Conservation (phyloP, 2,113 vertebrate genomes). For the Leucosticte australis region DNA sequence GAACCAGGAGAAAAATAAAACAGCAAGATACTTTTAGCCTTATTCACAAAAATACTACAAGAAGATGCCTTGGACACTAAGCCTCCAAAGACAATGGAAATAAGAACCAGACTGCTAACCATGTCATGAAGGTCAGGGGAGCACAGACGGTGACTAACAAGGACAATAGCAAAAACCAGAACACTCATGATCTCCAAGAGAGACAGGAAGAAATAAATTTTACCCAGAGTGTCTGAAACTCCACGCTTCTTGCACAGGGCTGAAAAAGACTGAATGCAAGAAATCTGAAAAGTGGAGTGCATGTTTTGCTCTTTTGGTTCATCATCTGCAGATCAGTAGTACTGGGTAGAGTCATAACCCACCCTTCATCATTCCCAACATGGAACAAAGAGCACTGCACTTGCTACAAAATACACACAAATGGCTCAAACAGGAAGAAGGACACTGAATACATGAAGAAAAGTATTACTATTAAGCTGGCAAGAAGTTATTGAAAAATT, state of each 20-base stretch:
- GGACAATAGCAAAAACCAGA: not conserved
- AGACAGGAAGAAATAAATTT: not conserved
- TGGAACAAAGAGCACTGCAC: not conserved
- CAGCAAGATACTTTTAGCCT: not conserved
- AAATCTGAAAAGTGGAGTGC: not conserved
- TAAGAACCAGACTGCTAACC: not conserved
- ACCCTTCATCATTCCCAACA: not conserved
- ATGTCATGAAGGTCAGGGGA: not conserved
- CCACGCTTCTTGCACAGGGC: not conserved
- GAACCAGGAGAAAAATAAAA: not conserved
- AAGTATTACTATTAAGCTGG: not conserved
- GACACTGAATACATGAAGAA: not conserved
- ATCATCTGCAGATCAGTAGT: not conserved
- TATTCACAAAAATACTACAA: not conserved
- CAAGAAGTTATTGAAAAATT: not conserved
- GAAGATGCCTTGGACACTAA: not conserved
- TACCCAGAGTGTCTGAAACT: not conserved
- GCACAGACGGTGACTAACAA: not conserved
- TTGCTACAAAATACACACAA: not conserved
- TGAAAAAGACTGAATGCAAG: not conserved
- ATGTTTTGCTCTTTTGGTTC: not conserved
- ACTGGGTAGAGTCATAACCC: not conserved
- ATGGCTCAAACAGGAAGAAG: not conserved
- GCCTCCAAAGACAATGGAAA: not conserved
- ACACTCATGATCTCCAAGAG: not conserved